These are phyloP conservation scores for Tribolium castaneum DNA, from an alignment of 1,140 invertebrate species.

Conservation along the genomic window DNA sequence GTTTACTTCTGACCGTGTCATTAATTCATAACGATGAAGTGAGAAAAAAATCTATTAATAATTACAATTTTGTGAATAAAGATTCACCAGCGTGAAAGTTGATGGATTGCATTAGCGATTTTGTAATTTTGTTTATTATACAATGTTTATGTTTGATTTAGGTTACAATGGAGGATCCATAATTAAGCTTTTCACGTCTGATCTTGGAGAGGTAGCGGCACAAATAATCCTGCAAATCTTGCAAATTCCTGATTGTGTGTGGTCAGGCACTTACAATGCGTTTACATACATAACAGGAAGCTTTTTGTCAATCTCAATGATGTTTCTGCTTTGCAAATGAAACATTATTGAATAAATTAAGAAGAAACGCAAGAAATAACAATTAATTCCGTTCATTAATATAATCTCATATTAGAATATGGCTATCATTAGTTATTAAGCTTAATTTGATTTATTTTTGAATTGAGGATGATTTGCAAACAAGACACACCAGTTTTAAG, in stretches of 20 bases:
- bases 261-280: neutral
- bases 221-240: too few relatives aligned
- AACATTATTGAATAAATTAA: neutral
- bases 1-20: neutral
- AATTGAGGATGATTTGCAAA: neutral
- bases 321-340: neutral
- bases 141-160: conserved; percentile 23
- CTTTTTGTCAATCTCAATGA: neutral
- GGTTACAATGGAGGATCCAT: conserved; percentile 8
- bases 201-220: too few relatives aligned
- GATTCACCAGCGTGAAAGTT: conserved; percentile 26
- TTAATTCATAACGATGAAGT: conserved; percentile 30
- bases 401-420: neutral
- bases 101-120: conserved; percentile 32
- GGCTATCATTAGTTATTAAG: neutral
- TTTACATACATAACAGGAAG: neutral
- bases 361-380: neutral
- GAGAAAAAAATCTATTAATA: conserved; percentile 20
- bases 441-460: neutral
- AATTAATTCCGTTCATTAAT: neutral
- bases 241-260: neutral
- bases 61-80: conserved; percentile 25
- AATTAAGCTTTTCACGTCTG: neutral
- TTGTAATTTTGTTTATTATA: conserved; percentile 32
- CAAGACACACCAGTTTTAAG: neutral